These are phyloP conservation scores for Bellardia pandia DNA, from an alignment of 2,888 invertebrate species.

Conservation along the genomic window DNA sequence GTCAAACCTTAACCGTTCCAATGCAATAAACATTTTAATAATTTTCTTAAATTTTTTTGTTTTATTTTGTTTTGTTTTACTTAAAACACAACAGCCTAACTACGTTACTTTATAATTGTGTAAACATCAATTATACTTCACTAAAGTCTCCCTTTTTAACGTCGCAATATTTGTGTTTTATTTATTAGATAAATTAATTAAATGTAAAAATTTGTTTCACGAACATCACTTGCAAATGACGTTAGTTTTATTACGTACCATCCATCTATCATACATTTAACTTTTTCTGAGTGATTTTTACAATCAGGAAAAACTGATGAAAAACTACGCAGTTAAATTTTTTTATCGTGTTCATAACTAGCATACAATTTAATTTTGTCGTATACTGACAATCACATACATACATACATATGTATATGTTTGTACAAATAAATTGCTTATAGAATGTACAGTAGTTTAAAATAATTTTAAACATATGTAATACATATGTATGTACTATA, in stretches of 20 bases:
- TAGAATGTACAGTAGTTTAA: too few species aligned
- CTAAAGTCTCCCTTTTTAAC: background rate
- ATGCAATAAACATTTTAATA: too few species aligned
- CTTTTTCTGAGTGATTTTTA: constrained; percentile 11
- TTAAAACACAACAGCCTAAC: too few species aligned
- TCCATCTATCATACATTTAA: constrained; percentile 4
- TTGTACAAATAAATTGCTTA: too few species aligned
- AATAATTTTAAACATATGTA: too few species aligned
- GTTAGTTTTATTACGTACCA: constrained; percentile 10
- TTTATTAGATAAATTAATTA: constrained; percentile 18
- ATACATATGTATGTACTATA: too few species aligned
- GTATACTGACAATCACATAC: background rate
- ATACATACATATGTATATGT: background rate
- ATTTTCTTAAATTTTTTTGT: too few species aligned
- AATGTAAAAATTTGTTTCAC: constrained; percentile 16
- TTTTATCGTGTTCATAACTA: constrained; percentile 8
- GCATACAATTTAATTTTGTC: background rate
- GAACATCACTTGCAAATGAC: constrained; percentile 27
- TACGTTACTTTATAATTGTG: too few species aligned
- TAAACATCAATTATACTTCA: too few species aligned
- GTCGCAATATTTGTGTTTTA: background rate
- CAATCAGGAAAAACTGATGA: constrained; percentile 51
- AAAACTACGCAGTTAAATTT: constrained; percentile 44
- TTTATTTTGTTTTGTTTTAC: too few species aligned
- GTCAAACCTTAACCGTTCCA: too few species aligned